phyloP scores from a whole-genome alignment of 2,797 vertebrate species.

The Cyclura pinguis region DNA sequence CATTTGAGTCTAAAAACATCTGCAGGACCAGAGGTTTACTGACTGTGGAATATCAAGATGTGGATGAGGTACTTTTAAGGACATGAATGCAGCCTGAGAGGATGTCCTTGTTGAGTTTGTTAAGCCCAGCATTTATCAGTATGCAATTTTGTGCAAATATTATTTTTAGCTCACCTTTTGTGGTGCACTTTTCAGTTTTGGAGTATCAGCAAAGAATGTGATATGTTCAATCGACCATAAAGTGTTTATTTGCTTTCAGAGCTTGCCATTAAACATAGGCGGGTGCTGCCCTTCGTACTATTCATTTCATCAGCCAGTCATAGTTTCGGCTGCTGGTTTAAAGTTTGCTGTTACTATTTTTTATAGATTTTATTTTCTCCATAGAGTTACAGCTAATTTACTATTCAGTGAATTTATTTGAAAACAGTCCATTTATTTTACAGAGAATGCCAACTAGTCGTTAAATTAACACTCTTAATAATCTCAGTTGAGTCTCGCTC shows the following conservation, averaged over 20 bases:
- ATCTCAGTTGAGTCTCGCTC: background rate
- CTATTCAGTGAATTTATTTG: slow-evolving; percentile 21
- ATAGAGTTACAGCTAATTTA: background rate
- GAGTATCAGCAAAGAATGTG: slow-evolving; percentile 9
- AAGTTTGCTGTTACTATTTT: background rate
- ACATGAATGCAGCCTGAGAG: background rate
- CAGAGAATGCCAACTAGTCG: background rate
- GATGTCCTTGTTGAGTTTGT: background rate
- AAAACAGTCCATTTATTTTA: slow-evolving; percentile 20
- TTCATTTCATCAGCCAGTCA: background rate
- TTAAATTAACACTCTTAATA: slow-evolving; percentile 27
- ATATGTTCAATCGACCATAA: background rate
- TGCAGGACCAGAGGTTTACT: too few relatives aligned
- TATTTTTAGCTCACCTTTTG: slow-evolving; percentile 7
- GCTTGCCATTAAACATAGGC: background rate
- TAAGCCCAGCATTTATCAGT: background rate
- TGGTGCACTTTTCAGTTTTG: slow-evolving; percentile 2
- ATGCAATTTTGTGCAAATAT: slow-evolving; percentile 11
- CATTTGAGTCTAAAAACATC: too few relatives aligned
- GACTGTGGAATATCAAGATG: background rate
- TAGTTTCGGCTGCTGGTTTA: background rate
- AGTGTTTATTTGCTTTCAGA: slow-evolving; percentile 4
- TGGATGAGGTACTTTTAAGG: background rate
- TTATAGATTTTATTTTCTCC: background rate
- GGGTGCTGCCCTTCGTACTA: background rate